Base-by-base conservation (phyloP, 2,888 invertebrate genomes). In the Cinara cedri region DNA sequence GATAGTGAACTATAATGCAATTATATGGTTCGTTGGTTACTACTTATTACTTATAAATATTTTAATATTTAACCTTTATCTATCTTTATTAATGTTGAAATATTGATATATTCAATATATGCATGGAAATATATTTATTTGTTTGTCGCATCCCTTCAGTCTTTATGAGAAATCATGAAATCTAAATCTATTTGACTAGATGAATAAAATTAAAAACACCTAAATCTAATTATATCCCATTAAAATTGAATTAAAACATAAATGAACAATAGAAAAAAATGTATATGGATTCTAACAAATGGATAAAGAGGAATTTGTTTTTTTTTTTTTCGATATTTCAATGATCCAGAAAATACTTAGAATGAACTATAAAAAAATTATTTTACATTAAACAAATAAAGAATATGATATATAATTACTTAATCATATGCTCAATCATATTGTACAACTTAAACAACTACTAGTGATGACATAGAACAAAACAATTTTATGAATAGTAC, bases 171-270 rank as follows among this genome's bases (percentile, higher is more conserved):
- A 74, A 74, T 72, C 44, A 54, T 65, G 63, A 54, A 75, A 65
- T 54, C 51, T 65, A 54, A 65, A 54, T 65, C n/a, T 75, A 75
- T 75, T 16, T 75, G 74, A 75, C 74, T 75, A 65, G 74, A 54
- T 75, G 63, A 65, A 65, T 54, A 75, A 75, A 63, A 51, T 51
- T 63, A 51, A 54, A 74, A 74, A 74, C 24, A 13, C 11, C 24
- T 62, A 19, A 49, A 62, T 46, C 44, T 57, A 60, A 14, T 19
- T 49, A 21, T 0, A 13, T 60, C 46, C 46, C 8, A 13, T 16
- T 42, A 8, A 70, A 55, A 16, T 24, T 24, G 44, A 1, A 11
- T 3, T 60, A 46, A 2, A 42, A 6, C 24, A 14, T 34, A 49
- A 9, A 54, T 9, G 44, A 44, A 24, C 21, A 6, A 54, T 75